These are phyloP conservation scores for Gymnocheta viridis DNA, from an alignment of 2,888 invertebrate genomes.

Conservation along the genomic window DNA sequence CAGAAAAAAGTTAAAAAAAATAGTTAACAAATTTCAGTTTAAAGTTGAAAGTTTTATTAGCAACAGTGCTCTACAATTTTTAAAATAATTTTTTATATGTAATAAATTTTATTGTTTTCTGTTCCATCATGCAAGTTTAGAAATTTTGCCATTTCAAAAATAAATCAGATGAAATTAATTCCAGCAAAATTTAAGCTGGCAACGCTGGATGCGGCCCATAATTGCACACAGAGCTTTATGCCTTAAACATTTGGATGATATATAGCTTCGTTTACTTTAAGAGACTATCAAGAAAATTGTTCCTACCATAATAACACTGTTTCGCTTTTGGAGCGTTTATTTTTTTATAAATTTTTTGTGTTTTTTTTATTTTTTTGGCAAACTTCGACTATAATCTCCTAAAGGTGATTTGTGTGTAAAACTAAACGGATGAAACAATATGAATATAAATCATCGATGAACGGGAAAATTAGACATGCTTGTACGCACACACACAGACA, in stretches of 20 bases:
- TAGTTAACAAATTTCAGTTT: too few species aligned
- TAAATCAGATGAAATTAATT: slow-evolving; percentile 7
- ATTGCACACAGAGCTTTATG: slow-evolving; percentile 18
- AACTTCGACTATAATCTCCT: slow-evolving; percentile 21
- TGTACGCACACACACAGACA: neutral
- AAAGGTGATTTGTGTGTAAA: slow-evolving; percentile 54
- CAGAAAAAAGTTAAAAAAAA: too few species aligned
- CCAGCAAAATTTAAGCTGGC: slow-evolving; percentile 15
- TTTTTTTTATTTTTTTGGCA: slow-evolving; percentile 33
- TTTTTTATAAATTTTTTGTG: neutral
- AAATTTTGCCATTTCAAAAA: too few species aligned
- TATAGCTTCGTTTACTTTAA: slow-evolving; percentile 7
- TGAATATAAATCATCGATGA: slow-evolving; percentile 56
- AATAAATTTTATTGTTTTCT: too few species aligned
- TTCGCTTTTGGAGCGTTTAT: neutral
- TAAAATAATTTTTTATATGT: too few species aligned
- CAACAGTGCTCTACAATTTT: too few species aligned
- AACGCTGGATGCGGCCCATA: slow-evolving; percentile 22
- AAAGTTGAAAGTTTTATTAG: too few species aligned
- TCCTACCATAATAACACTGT: neutral
- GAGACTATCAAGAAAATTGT: neutral
- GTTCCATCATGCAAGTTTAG: too few species aligned
- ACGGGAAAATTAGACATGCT: neutral
- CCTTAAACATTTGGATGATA: slow-evolving; percentile 43
- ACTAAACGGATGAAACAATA: slow-evolving; percentile 45